Evolutionary conservation across 2,113 vertebrate genomes (phyloP), one percentile per base, ranked within the genome.

Genomic region (Myotis yumanensis): DNA sequence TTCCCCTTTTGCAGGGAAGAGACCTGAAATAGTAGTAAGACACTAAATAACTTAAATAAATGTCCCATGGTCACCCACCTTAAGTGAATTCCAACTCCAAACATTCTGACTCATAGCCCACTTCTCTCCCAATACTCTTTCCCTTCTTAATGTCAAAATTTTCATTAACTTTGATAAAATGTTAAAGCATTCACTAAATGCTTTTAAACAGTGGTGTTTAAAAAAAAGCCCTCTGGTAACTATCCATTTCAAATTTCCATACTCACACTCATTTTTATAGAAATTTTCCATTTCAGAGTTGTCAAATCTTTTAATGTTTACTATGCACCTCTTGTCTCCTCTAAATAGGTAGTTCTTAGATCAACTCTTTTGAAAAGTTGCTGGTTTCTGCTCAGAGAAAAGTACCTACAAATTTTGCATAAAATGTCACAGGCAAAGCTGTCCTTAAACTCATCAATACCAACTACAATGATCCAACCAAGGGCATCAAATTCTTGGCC

Each of bases 341-440:
- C 71, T 92, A 88, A 92, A 18, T 40, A 62, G 30, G 30, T 5
- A 71, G 7, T 66, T 90, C 48, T 80, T 76, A 76, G 7, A 68
- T 12, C 57, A 77, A 76, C 46, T 30, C 32, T 68, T 90, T 64
- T 37, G 10, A 86, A n/a, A 94, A 90, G 28, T 18, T 86, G 81
- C 4, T 71, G 20, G 71, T 81, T 79, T 62, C 48, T 76, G 69
- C 77, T 89, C 79, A 89, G 51, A 84, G 52, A 89, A 82, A 92
- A 82, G 62, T 3, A 12, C 28, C 35, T 69, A 68, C 22, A 76
- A 84, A 73, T 37, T 79, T 37, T 89, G 17, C 17, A 64, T 37
- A 62, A 2, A 9, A 35, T 51, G 37, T 79, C 71, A 89, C 17
- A 10, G 43, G 80, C 43, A 75, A 68, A 77, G 25, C 20, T 84